phyloP scores from a whole-genome alignment of 2,113 vertebrate species.

The Mormyrus iriodes region DNA sequence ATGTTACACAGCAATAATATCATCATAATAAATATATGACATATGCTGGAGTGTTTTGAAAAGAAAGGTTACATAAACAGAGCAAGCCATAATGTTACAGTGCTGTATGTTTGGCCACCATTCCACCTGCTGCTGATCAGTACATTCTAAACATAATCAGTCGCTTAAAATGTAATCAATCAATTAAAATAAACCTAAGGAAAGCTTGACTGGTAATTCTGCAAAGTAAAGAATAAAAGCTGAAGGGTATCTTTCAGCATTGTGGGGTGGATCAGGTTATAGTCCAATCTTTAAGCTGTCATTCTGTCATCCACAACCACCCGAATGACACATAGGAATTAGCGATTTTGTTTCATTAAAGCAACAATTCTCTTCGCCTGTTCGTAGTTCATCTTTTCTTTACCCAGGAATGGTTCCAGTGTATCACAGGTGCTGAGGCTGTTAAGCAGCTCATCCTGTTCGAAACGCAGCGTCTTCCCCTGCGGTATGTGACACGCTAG shows the following conservation, averaged over 20 bases:
- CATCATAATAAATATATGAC: background rate
- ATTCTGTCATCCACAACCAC: too few relatives aligned
- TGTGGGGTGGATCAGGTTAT: too few relatives aligned
- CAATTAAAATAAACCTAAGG: background rate
- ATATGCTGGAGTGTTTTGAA: background rate
- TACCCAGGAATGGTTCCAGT: background rate
- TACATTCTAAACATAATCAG: background rate
- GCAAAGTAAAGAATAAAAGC: background rate
- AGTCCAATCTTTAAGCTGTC: too few relatives aligned
- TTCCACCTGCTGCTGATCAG: background rate
- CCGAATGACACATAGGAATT: too few relatives aligned
- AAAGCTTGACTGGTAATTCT: background rate
- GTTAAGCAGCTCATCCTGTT: background rate
- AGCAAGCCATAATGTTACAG: too few relatives aligned
- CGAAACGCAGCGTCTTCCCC: background rate
- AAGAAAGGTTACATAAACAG: background rate
- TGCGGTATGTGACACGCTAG: background rate
- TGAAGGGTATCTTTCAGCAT: background rate
- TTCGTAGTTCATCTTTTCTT: background rate
- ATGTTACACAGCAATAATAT: background rate
- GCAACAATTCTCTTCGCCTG: too few relatives aligned
- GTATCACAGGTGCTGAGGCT: background rate
- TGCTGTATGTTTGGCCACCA: background rate
- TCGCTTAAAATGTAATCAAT: background rate
- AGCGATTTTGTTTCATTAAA: too few relatives aligned